phyloP scores from a whole-genome alignment of 2,888 invertebrate genomes.

The Vannuccia rotundouncinata region DNA sequence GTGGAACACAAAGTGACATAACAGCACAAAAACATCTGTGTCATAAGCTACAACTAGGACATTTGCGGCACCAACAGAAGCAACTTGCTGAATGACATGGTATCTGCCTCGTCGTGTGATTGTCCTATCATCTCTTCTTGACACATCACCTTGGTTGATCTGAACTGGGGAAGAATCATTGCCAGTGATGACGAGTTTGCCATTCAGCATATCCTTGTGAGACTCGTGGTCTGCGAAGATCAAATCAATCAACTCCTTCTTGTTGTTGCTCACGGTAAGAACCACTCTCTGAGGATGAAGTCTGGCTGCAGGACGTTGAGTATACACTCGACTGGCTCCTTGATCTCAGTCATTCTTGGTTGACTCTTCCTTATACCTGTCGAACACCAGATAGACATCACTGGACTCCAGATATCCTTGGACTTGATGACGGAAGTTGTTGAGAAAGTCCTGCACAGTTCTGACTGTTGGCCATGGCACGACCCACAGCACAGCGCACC shows the following conservation, averaged over 20 bases:
- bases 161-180: conserved; percentile 17
- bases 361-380: conserved; percentile 23
- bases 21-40: conserved; percentile 22
- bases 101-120: conserved; percentile 27
- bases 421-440: too few relatives aligned
- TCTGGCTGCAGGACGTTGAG: conserved; percentile 20
- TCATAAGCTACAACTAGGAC: conserved; percentile 24
- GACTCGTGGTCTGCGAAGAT: conserved; percentile 38
- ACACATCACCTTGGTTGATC: conserved; percentile 36
- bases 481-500: conserved; percentile 40
- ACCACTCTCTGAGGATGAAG: too few relatives aligned
- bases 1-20: conserved; percentile 26
- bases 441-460: too few relatives aligned
- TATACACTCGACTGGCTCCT: conserved; percentile 23
- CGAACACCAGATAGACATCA: conserved; percentile 21
- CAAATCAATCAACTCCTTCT: conserved; percentile 40
- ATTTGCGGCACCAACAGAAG: background rate
- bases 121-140: conserved; percentile 41
- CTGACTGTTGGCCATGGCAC: conserved; percentile 40
- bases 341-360: conserved; percentile 1
- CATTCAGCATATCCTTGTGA: conserved; percentile 20
- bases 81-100: background rate
- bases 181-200: conserved; percentile 34
- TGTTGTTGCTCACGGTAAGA: conserved; percentile 41
- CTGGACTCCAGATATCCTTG: background rate